These are phyloP conservation scores for Drosophila kurseongensis DNA, from an alignment of 1,140 invertebrate species.

Conservation along the genomic window DNA sequence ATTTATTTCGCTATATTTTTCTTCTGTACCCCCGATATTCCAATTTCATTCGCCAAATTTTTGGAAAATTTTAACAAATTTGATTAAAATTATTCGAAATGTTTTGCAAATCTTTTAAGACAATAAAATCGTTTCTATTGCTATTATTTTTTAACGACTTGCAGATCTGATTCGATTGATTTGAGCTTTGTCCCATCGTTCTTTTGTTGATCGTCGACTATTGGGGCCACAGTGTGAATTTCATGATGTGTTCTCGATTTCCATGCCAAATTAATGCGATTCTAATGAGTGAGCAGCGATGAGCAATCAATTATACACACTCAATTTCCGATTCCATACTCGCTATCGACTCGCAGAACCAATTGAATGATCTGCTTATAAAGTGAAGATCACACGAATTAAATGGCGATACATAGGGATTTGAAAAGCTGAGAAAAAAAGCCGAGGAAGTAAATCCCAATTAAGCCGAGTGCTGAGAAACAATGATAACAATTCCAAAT, in stretches of 20 bases:
- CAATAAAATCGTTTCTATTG: constrained; percentile 42
- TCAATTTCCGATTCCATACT: constrained; percentile 5
- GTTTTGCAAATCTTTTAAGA: constrained; percentile 20
- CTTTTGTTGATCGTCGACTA: constrained; percentile 25
- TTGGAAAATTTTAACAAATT: constrained; percentile 23
- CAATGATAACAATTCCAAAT: too few relatives aligned
- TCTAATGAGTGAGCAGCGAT: constrained; percentile 46
- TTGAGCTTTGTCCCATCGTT: constrained; percentile 23
- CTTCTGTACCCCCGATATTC: neutral
- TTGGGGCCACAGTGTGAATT: constrained; percentile 24
- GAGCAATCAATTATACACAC: constrained; percentile 39
- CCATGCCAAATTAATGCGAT: constrained; percentile 51
- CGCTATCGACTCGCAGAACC: constrained; percentile 12
- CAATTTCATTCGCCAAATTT: constrained; percentile 2
- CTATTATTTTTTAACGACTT: constrained; percentile 30
- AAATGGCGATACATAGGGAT: neutral
- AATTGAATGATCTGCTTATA: constrained; percentile 12
- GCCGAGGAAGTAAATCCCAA: neutral
- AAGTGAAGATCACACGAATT: neutral
- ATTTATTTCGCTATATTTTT: neutral
- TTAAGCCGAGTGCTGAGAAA: neutral
- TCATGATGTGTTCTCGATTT: constrained; percentile 35
- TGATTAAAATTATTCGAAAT: constrained; percentile 33
- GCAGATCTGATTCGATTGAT: constrained; percentile 6
- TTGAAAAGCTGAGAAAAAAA: neutral